phyloP scores from a whole-genome alignment of 2,888 invertebrate genomes.

The Meghimatium bilineatum region DNA sequence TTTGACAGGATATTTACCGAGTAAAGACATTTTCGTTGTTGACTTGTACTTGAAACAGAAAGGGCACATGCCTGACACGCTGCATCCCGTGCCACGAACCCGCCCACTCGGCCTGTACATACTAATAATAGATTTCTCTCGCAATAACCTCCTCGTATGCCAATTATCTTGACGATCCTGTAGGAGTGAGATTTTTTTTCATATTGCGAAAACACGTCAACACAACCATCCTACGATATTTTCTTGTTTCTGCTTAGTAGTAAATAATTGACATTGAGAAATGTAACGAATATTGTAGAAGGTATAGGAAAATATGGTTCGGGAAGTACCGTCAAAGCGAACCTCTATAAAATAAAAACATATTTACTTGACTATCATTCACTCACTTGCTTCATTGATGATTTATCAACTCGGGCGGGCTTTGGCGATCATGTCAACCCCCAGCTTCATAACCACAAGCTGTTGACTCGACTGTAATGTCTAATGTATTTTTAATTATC shows the following conservation, averaged over 20 bases:
- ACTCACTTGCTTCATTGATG: too few species aligned
- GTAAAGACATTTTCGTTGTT: too few species aligned
- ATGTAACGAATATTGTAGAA: constrained; percentile 3
- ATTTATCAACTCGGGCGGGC: too few species aligned
- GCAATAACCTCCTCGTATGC: constrained; percentile 8
- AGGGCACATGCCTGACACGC: neutral
- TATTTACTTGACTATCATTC: too few species aligned
- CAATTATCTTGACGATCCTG: constrained; percentile 16
- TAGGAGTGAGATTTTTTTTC: constrained; percentile 9
- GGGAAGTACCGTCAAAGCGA: neutral
- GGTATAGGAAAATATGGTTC: neutral
- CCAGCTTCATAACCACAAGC: too few species aligned
- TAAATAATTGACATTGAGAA: constrained; percentile 36
- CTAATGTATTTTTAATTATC: too few species aligned
- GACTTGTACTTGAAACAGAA: neutral
- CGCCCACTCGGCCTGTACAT: constrained; percentile 7
- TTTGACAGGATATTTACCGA: too few species aligned
- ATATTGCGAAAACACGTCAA: constrained; percentile 17
- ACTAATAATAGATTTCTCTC: constrained; percentile 24
- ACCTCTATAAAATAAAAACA: too few species aligned
- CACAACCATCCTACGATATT: neutral
- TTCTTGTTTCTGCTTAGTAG: neutral
- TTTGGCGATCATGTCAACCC: too few species aligned
- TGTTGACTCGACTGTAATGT: too few species aligned
- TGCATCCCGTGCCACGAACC: neutral